These are phyloP conservation scores for Trachymyrmex septentrionalis DNA, from an alignment of 1,140 invertebrate genomes.

Conservation along the genomic window DNA sequence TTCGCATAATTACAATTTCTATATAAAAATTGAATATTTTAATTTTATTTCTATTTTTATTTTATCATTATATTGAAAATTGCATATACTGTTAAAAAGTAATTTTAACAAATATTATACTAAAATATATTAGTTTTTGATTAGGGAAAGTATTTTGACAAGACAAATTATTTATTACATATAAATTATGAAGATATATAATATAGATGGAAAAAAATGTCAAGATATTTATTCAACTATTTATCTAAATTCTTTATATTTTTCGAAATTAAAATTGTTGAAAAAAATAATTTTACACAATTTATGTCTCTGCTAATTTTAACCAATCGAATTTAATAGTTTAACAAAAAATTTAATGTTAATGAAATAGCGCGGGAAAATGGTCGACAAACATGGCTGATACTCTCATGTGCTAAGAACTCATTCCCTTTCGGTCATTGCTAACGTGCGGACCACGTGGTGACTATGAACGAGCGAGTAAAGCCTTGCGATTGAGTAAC, in stretches of 20 bases:
- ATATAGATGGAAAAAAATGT: background rate
- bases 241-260: background rate
- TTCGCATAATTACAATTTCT: conserved; percentile 45
- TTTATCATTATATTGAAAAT: background rate
- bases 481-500: background rate
- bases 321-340: background rate
- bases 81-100: background rate
- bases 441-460: background rate
- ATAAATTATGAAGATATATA: background rate
- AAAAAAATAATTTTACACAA: background rate
- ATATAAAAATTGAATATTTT: background rate
- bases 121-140: background rate
- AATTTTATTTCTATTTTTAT: background rate
- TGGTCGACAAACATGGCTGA: background rate
- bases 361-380: background rate
- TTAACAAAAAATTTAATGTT: background rate
- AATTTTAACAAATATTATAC: background rate
- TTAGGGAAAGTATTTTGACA: background rate
- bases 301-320: background rate
- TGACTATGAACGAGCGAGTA: background rate
- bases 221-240: background rate
- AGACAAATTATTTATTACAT: conserved; percentile 1
- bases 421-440: background rate
- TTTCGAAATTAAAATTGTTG: background rate
- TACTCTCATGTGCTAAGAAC: background rate